Conservation (phyloP, 2,888 invertebrate species). For the Hedychridium roseum region DNA sequence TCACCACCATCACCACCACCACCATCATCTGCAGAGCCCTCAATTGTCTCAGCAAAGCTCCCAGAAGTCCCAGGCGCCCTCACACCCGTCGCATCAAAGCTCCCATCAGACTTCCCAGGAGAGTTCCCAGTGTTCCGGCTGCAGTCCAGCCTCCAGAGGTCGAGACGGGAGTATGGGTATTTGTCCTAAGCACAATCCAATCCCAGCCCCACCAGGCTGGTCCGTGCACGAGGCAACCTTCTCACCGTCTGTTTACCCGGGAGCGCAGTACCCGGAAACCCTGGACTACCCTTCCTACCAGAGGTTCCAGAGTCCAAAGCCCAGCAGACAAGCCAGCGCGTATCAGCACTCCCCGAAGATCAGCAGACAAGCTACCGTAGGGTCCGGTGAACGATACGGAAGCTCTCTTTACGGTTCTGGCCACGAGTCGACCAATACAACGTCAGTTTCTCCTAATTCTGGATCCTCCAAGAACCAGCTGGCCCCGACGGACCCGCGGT, state of each 20-base stretch:
- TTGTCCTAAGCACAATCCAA: conserved; percentile 50
- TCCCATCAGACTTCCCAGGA: conserved; percentile 22
- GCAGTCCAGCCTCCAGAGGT: conserved; percentile 42
- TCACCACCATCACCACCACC: conserved; percentile 30
- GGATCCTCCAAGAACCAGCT: conserved; percentile 37
- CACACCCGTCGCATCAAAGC: conserved; percentile 15
- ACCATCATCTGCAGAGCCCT: conserved; percentile 28
- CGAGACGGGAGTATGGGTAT: conserved; percentile 42
- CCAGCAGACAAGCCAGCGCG: conserved; percentile 20
- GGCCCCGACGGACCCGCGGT: conserved; percentile 52
- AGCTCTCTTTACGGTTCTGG: conserved; percentile 49
- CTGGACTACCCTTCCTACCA: conserved; percentile 47
- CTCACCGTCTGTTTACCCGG: conserved; percentile 24
- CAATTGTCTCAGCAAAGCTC: conserved; percentile 21
- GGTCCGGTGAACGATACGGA: conserved; percentile 56
- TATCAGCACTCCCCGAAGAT: conserved; percentile 36
- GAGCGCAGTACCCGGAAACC: conserved; percentile 38
- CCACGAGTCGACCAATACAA: conserved; percentile 40
- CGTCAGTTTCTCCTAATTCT: conserved; percentile 43
- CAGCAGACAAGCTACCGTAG: conserved; percentile 37
- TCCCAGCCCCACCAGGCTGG: conserved; percentile 60
- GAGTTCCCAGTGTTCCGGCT: conserved; percentile 47
- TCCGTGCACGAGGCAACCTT: conserved; percentile 47
- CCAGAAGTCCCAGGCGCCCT: conserved; percentile 21
- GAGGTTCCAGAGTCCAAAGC: conserved; percentile 52